Percentiles rank a stretch among this genome's conserved stretches.
These are phyloP conservation scores for Diarsia brunnea DNA, from an alignment of 2,888 invertebrate species.

Conservation along the genomic window DNA sequence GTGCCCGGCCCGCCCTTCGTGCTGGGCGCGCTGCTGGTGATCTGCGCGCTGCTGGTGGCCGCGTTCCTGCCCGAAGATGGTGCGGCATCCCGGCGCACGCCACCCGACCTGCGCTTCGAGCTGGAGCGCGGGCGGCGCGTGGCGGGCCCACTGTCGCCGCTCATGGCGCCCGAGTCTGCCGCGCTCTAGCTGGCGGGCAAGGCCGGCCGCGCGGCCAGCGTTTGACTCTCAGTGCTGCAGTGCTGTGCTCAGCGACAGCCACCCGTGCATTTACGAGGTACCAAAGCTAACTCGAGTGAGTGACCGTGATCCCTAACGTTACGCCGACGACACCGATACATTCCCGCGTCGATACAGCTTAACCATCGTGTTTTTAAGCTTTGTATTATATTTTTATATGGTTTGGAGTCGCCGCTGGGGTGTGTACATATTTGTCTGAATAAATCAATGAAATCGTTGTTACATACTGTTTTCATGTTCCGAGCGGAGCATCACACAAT, in stretches of 20 bases:
- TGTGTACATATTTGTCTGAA: constrained; percentile 84
- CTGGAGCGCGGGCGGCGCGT: constrained; percentile 95
- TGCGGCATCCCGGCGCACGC: constrained; percentile 84
- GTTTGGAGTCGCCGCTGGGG: constrained; percentile 75
- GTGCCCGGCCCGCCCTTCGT: constrained; percentile 99
- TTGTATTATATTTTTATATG: constrained; percentile 85
- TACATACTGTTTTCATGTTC: constrained; percentile 74
- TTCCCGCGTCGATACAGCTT: constrained; percentile 80
- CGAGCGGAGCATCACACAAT: constrained; percentile 71
- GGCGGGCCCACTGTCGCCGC: constrained; percentile 94
- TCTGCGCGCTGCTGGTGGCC: constrained; percentile 98
- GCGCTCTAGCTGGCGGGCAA: constrained; percentile 91
- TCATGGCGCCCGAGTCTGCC: constrained; percentile 94
- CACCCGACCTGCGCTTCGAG: constrained; percentile 95
- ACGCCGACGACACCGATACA: constrained; percentile 75
- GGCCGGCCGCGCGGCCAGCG: constrained; percentile 87
- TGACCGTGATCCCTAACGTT: constrained; percentile 75
- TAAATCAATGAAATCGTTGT: constrained; percentile 79
- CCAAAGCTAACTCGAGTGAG: constrained; percentile 78
- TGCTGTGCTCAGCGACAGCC: constrained; percentile 72
- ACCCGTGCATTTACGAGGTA: constrained; percentile 85
- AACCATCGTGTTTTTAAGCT: constrained; percentile 83
- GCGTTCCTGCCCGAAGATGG: constrained; percentile 95
- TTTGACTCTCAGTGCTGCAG: constrained; percentile 81
- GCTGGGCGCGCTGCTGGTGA: constrained; percentile 98